Percentiles rank a stretch among this genome's conserved stretches.
Conservation (phyloP, 2,113 vertebrate genomes). For the Heterotilapia buettikoferi region DNA sequence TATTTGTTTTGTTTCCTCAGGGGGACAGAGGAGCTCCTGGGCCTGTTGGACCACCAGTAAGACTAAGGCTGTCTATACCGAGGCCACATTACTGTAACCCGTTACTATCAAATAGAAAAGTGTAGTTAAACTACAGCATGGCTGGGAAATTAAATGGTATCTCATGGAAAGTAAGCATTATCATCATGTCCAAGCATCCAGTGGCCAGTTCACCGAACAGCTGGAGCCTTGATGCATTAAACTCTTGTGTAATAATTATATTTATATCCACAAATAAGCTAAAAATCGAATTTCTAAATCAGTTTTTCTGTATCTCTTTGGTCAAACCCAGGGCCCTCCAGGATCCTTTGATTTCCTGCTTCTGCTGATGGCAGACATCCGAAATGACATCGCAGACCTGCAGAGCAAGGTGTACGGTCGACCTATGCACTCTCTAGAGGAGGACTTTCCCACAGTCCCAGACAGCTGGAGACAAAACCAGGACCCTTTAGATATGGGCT, state of each 20-base stretch:
- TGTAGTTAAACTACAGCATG: neutral
- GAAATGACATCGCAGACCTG: slow-evolving; percentile 89
- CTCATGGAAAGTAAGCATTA: neutral
- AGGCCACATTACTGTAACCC: neutral
- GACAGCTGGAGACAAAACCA: slow-evolving; percentile 82
- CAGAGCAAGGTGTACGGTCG: slow-evolving; percentile 86
- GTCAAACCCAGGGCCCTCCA: slow-evolving; percentile 80
- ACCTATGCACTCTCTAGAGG: slow-evolving; percentile 73
- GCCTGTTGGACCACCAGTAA: slow-evolving; percentile 89
- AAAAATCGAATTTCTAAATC: neutral
- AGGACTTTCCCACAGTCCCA: slow-evolving; percentile 75
- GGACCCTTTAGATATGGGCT: slow-evolving; percentile 81
- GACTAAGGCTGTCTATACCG: slow-evolving; percentile 47
- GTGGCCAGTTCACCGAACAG: neutral
- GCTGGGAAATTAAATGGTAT: neutral
- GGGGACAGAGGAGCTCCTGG: slow-evolving; percentile 90
- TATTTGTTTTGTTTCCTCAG: slow-evolving; percentile 77
- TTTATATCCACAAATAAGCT: neutral
- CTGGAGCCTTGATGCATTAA: neutral
- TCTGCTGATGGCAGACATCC: slow-evolving; percentile 94
- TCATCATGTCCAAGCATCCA: neutral
- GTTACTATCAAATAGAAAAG: neutral
- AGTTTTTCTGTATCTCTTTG: neutral
- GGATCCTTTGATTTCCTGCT: slow-evolving; percentile 96
- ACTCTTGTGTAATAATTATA: neutral